Evolutionary conservation across 2,888 invertebrate species (phyloP), one percentile per base, ranked within the genome.

Genomic region (Tetragnatha montana): DNA sequence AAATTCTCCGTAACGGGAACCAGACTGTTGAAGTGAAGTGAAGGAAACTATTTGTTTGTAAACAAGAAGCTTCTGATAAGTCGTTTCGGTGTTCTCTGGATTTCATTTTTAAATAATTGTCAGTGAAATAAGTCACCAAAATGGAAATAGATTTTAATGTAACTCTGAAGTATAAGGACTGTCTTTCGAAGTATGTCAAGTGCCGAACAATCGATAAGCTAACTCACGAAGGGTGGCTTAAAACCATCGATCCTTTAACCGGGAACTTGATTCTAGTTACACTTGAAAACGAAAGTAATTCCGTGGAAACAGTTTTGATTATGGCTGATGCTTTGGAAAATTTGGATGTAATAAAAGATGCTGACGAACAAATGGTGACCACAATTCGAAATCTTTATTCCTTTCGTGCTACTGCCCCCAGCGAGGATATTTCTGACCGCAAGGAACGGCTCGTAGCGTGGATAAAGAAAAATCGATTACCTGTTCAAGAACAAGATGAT

Each of bases 191-290:
- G 50, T 84, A 70, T 69, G 84, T 84, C 12, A 84, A 70, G 60
- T 49, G 76, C 3, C 76, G 68, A 76, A 84, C 84, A 19, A 35
- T 83, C 49, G 70, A 84, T 21, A 49, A 47, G 8, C n/a, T 47
- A 19, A 75, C 69, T 12, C 84, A 78, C 68, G 69, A 69, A 69
- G 84, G 84, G n/a, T 84, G 76, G 76, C 68, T 84, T 8, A 78
- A 76, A 84, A 76, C 69, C 35, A 84, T 84, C 19, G 84, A 84
- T 84, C 84, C 84, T 0, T 60, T 68, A 10, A 84, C 76, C 10
- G 84, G 84, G 4, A 84, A 84, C 21, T 69, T 84, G 14, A 14
- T 84, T 4, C 49, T 84, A 4, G 69, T 78, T 10, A 69, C 69
- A 0, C 69, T 84, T 50, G 21, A 17, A 12, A 70, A 70, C n/a